phyloP scores from a whole-genome alignment of 2,888 invertebrate species.

The Colletes collaris region DNA sequence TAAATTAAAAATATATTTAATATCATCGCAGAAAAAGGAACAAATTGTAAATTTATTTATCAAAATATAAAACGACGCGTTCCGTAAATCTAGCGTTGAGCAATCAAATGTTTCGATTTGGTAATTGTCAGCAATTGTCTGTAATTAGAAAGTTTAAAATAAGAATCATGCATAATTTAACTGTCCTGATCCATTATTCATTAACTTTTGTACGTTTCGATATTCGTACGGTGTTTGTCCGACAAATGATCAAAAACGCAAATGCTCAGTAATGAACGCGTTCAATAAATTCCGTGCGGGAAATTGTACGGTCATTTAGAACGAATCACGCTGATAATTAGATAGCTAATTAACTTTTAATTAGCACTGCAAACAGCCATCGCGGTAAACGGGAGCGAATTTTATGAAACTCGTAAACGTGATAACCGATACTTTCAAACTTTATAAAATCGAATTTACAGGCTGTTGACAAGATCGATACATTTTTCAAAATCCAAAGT shows the following conservation, averaged over 20 bases:
- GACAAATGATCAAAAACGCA: not conserved
- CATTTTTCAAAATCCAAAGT: not conserved
- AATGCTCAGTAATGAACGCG: not conserved
- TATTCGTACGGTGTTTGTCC: too few relatives aligned
- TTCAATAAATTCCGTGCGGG: not conserved
- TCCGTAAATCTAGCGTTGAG: too few relatives aligned
- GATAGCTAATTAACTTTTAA: constrained; percentile 44
- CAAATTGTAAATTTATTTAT: too few relatives aligned
- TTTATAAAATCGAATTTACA: constrained; percentile 16
- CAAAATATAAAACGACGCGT: too few relatives aligned
- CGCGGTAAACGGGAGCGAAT: not conserved
- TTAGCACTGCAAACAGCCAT: constrained; percentile 20
- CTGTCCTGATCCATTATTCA: too few relatives aligned
- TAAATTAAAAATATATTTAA: too few relatives aligned
- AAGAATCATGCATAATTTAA: not conserved
- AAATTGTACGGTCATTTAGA: not conserved
- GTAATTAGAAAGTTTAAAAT: too few relatives aligned
- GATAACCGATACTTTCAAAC: constrained; percentile 20
- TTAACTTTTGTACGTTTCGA: too few relatives aligned
- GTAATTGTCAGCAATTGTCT: too few relatives aligned
- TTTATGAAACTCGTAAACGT: constrained; percentile 1
- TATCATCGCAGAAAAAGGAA: too few relatives aligned
- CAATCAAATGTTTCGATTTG: too few relatives aligned
- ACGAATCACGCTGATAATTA: constrained; percentile 4
- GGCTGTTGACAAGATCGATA: not conserved